Evolutionary conservation across 2,888 invertebrate species (phyloP).

Genomic region (Frankliniella fusca): DNA sequence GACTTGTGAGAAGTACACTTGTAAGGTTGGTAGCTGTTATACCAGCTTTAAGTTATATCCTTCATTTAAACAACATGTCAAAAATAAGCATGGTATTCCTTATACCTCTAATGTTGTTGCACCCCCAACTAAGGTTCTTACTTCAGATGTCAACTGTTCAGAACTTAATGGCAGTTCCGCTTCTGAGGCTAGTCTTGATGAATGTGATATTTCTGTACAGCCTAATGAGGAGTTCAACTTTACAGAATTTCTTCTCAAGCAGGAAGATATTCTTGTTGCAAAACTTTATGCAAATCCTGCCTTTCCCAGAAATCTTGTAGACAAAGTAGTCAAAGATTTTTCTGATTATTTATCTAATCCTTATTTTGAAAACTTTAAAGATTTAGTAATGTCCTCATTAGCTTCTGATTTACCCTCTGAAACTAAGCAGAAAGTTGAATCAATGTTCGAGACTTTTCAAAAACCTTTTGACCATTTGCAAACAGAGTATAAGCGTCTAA

Average conservation of each 20-base stretch:
- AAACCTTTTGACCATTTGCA: slow-evolving; percentile 28
- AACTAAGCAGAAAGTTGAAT: no score
- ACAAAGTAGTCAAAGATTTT: neutral
- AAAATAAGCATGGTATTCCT: neutral
- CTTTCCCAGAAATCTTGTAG: neutral
- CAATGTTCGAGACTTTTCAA: no score
- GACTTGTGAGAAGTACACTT: neutral
- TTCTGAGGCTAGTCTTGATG: neutral
- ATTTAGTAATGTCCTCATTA: neutral
- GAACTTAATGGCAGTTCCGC: neutral
- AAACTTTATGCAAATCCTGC: slow-evolving; percentile 5
- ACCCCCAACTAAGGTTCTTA: neutral
- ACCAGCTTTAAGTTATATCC: neutral
- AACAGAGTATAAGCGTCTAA: no score
- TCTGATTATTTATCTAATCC: slow-evolving; percentile 1
- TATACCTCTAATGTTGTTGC: neutral
- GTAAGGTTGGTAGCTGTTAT: slow-evolving; percentile 1
- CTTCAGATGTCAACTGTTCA: neutral
- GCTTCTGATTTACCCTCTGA: neutral
- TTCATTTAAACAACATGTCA: neutral
- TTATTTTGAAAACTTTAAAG: neutral
- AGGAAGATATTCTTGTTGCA: slow-evolving; percentile 3
- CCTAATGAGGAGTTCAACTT: neutral
- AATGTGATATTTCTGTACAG: neutral
- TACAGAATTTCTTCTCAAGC: neutral